These are phyloP conservation scores for Drosophila repleta DNA, from an alignment of 1,140 invertebrate species.

Conservation along the genomic window DNA sequence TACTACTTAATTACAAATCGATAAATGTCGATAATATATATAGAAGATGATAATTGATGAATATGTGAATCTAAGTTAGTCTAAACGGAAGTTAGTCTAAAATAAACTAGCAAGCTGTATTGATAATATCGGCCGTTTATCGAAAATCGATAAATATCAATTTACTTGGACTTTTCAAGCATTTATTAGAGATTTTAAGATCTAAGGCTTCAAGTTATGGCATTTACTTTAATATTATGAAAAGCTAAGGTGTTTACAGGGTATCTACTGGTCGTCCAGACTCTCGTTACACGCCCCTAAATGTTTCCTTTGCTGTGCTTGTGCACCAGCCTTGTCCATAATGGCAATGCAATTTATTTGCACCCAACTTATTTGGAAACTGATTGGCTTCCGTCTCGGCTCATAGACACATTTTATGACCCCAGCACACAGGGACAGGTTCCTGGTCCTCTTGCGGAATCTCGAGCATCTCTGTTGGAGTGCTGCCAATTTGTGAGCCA, in stretches of 20 bases:
- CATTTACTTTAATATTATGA: background rate
- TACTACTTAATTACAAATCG: too few species aligned
- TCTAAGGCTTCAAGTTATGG: background rate
- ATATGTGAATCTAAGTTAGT: too few species aligned
- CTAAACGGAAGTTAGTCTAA: too few species aligned
- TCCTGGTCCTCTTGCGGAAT: background rate
- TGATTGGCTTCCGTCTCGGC: conserved; percentile 45
- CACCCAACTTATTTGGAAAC: conserved; percentile 66
- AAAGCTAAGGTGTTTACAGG: background rate
- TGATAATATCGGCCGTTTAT: too few species aligned
- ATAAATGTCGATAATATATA: too few species aligned
- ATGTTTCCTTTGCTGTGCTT: background rate
- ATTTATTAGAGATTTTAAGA: background rate
- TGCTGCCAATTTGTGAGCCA: conserved; percentile 36
- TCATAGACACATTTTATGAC: conserved; percentile 40
- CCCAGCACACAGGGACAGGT: background rate
- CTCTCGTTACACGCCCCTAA: background rate
- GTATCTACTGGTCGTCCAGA: background rate
- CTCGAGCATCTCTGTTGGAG: conserved; percentile 21
- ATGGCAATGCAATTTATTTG: conserved; percentile 74
- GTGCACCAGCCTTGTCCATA: conserved; percentile 41
- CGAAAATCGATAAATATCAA: too few species aligned
- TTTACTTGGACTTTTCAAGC: background rate
- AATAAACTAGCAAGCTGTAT: too few species aligned
- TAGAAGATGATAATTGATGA: too few species aligned